phyloP scores from a whole-genome alignment of 2,797 vertebrate genomes.

The Columba guinea region DNA sequence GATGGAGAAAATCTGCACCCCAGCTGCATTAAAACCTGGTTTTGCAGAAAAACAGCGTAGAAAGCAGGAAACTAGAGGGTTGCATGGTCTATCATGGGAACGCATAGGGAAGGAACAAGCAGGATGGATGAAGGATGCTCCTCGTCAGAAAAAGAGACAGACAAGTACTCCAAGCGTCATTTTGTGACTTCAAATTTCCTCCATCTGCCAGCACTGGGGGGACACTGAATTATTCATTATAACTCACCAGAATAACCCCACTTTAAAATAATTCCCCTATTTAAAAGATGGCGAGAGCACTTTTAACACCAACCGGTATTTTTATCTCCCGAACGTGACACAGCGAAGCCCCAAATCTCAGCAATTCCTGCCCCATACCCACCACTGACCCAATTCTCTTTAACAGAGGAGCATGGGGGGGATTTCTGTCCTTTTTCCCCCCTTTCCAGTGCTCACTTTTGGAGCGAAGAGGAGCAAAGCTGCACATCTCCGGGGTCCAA shows the following conservation, averaged over 20 bases:
- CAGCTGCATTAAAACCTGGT: neutral
- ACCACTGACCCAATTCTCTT: rapidly evolving
- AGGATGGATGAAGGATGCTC: neutral
- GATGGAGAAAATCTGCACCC: neutral
- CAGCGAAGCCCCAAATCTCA: neutral
- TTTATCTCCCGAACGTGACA: neutral
- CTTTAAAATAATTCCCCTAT: neutral
- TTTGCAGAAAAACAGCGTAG: neutral
- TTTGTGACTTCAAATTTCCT: neutral
- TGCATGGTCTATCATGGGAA: rapidly evolving
- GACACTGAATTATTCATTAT: neutral
- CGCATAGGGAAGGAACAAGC: rapidly evolving
- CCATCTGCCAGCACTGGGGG: neutral
- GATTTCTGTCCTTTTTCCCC: rapidly evolving
- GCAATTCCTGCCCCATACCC: rapidly evolving
- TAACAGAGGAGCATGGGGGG: rapidly evolving
- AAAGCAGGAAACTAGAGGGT: rapidly evolving
- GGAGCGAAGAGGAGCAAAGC: neutral
- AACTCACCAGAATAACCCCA: neutral
- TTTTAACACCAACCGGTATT: rapidly evolving
- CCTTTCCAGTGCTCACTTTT: rapidly evolving
- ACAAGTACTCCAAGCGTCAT: rapidly evolving
- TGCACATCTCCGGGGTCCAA: neutral
- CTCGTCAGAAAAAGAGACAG: neutral
- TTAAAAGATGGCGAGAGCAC: rapidly evolving